phyloP scores from a whole-genome alignment of 2,113 vertebrate genomes.

The Sylvilagus bachmani region DNA sequence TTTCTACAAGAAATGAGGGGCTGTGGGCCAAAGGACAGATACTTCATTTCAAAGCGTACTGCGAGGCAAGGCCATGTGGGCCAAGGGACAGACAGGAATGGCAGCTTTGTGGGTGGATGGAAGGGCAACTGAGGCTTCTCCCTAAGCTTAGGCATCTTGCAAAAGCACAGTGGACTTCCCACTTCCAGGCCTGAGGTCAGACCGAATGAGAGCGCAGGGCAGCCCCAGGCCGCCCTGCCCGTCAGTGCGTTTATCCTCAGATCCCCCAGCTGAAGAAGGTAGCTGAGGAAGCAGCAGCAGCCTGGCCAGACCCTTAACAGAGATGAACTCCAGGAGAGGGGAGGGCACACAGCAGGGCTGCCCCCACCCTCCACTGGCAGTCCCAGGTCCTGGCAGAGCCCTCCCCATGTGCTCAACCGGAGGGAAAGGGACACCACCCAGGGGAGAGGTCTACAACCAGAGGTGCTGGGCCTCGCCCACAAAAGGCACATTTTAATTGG shows the following conservation, averaged over 20 bases:
- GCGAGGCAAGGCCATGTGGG: constrained; percentile 12
- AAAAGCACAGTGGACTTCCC: constrained; percentile 31
- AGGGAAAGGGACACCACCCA: not conserved
- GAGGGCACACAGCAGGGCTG: not conserved
- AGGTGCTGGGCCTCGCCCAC: constrained; percentile 61
- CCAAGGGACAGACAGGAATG: not conserved
- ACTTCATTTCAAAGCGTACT: constrained; percentile 67
- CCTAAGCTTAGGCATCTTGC: constrained; percentile 13
- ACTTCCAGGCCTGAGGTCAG: constrained; percentile 78
- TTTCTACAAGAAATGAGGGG: constrained; percentile 41
- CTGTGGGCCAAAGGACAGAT: constrained; percentile 50
- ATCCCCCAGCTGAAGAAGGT: not conserved
- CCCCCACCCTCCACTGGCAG: not conserved
- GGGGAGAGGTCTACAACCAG: constrained; percentile 36
- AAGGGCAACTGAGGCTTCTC: constrained; percentile 21
- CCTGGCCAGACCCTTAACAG: constrained; percentile 17
- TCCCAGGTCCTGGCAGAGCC: not conserved
- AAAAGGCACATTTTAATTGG: constrained; percentile 83
- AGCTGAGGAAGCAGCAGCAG: not conserved
- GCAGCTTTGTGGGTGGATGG: constrained; percentile 14
- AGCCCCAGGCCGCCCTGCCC: not conserved
- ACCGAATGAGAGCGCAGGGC: not conserved
- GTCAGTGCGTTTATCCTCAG: not conserved
- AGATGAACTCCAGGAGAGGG: not conserved
- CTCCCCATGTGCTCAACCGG: constrained; percentile 26